These are phyloP conservation scores for Coracias cyanogaster DNA, from an alignment of 2,797 vertebrate genomes.

Conservation along the genomic window DNA sequence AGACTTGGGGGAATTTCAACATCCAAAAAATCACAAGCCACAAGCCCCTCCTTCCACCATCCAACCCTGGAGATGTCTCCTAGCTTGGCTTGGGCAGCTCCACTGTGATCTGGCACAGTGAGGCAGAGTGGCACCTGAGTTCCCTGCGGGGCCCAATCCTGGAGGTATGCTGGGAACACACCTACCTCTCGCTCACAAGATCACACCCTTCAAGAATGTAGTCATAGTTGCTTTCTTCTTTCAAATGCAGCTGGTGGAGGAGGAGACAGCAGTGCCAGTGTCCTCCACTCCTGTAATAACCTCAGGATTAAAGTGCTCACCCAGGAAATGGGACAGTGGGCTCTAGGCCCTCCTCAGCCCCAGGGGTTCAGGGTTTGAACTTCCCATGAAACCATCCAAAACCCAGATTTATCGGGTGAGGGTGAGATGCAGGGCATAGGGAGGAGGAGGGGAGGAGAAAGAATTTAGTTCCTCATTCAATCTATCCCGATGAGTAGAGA, in stretches of 20 bases:
- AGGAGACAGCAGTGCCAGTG: conserved; percentile 11
- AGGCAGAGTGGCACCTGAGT: conserved; percentile 10
- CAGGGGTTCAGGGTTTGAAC: conserved; percentile 33
- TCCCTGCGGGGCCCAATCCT: conserved; percentile 11
- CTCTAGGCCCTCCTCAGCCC: conserved; percentile 56
- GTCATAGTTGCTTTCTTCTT: conserved; percentile 37
- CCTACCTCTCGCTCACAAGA: not conserved
- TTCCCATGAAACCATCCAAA: conserved; percentile 50
- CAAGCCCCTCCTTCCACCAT: not conserved
- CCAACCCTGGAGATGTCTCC: not conserved
- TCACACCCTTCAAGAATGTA: conserved; percentile 63
- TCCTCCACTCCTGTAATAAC: conserved; percentile 45
- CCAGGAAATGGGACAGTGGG: conserved; percentile 27
- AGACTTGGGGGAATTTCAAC: not conserved
- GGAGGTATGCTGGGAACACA: conserved; percentile 45
- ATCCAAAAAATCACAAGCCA: not conserved
- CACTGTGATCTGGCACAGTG: fast-evolving
- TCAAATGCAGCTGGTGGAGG: conserved; percentile 29
- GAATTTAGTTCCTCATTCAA: conserved; percentile 15
- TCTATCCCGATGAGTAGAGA: not conserved
- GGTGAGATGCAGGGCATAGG: not conserved
- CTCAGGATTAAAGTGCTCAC: conserved; percentile 20
- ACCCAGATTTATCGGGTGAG: not conserved
- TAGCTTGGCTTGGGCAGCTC: not conserved
- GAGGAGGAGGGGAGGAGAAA: conserved; percentile 18